These are phyloP conservation scores for Asteroscopus sphinx DNA, from an alignment of 2,888 invertebrate genomes.

Conservation along the genomic window DNA sequence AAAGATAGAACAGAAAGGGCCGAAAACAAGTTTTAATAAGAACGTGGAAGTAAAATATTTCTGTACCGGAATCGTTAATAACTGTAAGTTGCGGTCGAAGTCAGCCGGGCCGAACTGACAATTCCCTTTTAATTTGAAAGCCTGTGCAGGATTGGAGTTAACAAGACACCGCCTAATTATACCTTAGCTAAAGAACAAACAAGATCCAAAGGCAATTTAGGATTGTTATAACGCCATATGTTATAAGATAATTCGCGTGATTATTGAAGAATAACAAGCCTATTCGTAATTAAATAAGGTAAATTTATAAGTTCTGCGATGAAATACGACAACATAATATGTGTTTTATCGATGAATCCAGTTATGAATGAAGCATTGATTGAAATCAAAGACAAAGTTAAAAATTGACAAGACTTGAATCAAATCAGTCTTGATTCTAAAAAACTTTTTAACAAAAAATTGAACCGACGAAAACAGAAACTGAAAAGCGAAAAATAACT, in stretches of 20 bases:
- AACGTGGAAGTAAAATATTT: conserved; percentile 89
- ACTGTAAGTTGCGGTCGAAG: conserved; percentile 84
- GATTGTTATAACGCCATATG: conserved; percentile 81
- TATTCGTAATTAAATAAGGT: conserved; percentile 4
- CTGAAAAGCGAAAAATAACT: too few relatives aligned
- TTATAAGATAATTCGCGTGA: conserved; percentile 56
- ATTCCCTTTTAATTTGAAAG: conserved; percentile 87
- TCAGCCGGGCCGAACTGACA: conserved; percentile 73
- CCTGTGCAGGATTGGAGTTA: conserved; percentile 82
- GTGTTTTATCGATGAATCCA: conserved; percentile 6
- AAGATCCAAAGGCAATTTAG: conserved; percentile 74
- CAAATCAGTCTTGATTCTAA: not conserved
- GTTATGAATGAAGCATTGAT: not conserved
- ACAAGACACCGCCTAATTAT: conserved; percentile 88
- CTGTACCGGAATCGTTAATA: conserved; percentile 87
- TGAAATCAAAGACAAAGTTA: conserved; percentile 1
- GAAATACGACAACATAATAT: conserved; percentile 17
- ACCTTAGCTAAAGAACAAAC: conserved; percentile 84
- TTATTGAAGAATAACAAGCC: conserved; percentile 26
- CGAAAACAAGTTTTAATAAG: conserved; percentile 87
- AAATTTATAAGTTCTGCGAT: conserved; percentile 16
- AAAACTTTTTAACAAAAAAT: too few relatives aligned
- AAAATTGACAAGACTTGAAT: conserved; percentile 31
- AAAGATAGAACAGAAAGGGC: conserved; percentile 79
- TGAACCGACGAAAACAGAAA: too few relatives aligned